Evolutionary conservation across 2,797 vertebrate species (phyloP).

Genomic region (Gallinago stenura): DNA sequence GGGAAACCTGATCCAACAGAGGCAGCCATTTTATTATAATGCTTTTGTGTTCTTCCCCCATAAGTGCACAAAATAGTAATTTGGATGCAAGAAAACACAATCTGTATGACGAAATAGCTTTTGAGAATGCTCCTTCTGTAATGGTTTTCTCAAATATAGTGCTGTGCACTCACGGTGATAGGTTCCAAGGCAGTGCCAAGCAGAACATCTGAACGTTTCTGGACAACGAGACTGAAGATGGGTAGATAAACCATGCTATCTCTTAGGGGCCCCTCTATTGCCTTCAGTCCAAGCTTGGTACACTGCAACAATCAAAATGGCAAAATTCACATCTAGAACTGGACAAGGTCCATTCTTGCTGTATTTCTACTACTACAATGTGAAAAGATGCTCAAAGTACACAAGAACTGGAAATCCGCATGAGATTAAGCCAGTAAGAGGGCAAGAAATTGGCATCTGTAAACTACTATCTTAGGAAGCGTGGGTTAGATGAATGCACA

Average conservation of each 20-base stretch:
- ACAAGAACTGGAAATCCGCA: neutral
- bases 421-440: neutral
- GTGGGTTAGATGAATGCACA: too few species aligned
- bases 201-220: neutral
- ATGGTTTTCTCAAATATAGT: neutral
- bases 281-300: neutral
- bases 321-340: neutral
- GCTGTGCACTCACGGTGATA: neutral
- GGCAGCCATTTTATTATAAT: neutral
- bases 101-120: neutral
- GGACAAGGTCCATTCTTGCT: neutral
- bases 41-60: neutral
- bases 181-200: neutral
- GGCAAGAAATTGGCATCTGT: neutral
- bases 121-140: neutral
- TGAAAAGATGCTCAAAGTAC: neutral
- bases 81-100: neutral
- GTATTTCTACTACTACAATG: neutral
- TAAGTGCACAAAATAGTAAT: neutral
- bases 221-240: neutral
- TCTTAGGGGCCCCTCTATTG: too few species aligned
- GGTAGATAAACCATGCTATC: neutral
- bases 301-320: neutral
- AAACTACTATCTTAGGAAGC: neutral
- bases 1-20: neutral